Conservation (phyloP, 2,888 invertebrate genomes). For the Coleophora deauratella region DNA sequence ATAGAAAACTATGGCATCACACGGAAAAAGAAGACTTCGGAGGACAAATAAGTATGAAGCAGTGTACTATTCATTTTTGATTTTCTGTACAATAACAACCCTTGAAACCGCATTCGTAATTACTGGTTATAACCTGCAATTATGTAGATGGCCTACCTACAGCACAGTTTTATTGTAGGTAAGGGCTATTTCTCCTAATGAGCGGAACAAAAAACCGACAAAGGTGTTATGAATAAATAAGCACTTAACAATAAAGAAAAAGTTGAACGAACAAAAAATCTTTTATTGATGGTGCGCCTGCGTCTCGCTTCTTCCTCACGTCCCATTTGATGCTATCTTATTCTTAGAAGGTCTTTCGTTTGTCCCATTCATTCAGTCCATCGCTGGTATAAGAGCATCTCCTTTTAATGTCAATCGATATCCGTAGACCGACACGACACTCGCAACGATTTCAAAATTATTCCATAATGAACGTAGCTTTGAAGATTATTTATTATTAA, state of each 20-base stretch:
- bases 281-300: slow-evolving; percentile 58
- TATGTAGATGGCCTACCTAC: slow-evolving; percentile 22
- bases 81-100: slow-evolving; percentile 2
- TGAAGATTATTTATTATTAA: too few relatives aligned
- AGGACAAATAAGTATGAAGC: too few relatives aligned
- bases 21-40: too few relatives aligned
- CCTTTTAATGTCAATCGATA: slow-evolving; percentile 54
- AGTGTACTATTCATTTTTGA: too few relatives aligned
- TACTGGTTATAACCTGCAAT: slow-evolving; percentile 12
- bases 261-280: slow-evolving; percentile 23
- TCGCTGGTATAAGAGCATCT: slow-evolving; percentile 22
- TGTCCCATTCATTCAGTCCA: slow-evolving; percentile 26
- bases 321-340: slow-evolving; percentile 63
- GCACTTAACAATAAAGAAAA: slow-evolving; percentile 44
- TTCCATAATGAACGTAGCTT: too few relatives aligned
- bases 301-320: slow-evolving; percentile 53
- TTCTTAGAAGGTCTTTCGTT: slow-evolving; percentile 51
- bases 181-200: slow-evolving; percentile 50
- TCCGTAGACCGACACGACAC: slow-evolving; percentile 35
- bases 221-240: slow-evolving; percentile 70
- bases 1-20: too few relatives aligned
- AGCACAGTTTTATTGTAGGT: slow-evolving; percentile 26
- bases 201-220: slow-evolving; percentile 56
- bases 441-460: too few relatives aligned
- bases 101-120: slow-evolving; percentile 17